phyloP scores from a whole-genome alignment of 2,888 invertebrate species.

The Tiliacea aurago region DNA sequence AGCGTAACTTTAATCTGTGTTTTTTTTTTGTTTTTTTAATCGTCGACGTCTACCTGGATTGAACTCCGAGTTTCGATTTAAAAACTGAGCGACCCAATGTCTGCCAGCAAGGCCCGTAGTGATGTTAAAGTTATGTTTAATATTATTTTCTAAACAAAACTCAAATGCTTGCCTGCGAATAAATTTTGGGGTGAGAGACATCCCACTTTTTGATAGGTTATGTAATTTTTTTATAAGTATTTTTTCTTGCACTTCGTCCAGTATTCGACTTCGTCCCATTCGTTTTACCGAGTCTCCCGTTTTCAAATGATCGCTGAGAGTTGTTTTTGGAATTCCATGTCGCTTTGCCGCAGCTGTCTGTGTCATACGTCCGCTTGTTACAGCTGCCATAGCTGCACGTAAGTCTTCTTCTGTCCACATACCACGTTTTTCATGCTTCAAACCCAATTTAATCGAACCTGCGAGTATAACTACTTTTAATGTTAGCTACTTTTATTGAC shows the following conservation, averaged over 20 bases:
- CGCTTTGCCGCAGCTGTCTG: not conserved
- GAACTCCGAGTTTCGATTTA: conserved; percentile 13
- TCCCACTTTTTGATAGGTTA: not conserved
- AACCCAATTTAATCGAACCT: conserved; percentile 1
- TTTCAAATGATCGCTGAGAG: conserved; percentile 11
- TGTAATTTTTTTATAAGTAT: conserved; percentile 1
- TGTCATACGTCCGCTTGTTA: not conserved
- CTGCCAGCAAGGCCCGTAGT: not conserved
- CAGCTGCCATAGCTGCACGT: conserved; percentile 19
- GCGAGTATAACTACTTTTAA: conserved; percentile 10
- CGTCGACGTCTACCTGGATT: not conserved
- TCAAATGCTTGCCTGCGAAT: conserved; percentile 27
- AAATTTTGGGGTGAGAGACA: not conserved
- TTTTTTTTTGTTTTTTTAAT: too few relatives aligned
- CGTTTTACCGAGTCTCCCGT: not conserved
- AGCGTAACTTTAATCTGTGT: too few relatives aligned
- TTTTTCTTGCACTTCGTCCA: conserved; percentile 1
- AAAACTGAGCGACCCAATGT: conserved; percentile 2
- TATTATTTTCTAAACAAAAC: conserved; percentile 16
- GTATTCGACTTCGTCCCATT: not conserved
- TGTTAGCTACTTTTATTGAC: not conserved
- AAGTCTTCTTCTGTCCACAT: conserved; percentile 25
- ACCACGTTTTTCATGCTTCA: not conserved
- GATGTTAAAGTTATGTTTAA: conserved; percentile 3
- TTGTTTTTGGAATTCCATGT: conserved; percentile 7